These are phyloP conservation scores for Stigmatopora nigra DNA, from an alignment of 2,113 vertebrate species.

Conservation along the genomic window DNA sequence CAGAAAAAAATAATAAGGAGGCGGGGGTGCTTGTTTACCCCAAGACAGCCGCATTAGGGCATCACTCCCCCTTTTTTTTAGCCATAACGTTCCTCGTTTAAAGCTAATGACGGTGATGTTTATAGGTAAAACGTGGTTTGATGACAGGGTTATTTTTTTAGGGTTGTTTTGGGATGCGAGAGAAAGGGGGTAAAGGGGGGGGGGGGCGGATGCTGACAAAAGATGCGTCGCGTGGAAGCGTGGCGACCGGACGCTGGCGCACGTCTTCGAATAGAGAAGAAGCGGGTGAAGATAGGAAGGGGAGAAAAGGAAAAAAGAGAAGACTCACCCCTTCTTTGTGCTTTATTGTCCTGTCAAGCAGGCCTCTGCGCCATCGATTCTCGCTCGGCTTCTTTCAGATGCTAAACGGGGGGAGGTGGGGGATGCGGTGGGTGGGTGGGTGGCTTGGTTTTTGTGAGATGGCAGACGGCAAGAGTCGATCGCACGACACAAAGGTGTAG, in stretches of 20 bases:
- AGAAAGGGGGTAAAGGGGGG: background rate
- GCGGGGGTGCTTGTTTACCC: slow-evolving; percentile 10
- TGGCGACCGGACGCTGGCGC: slow-evolving; percentile 3
- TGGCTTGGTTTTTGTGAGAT: slow-evolving; percentile 68
- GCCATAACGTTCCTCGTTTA: slow-evolving; percentile 28
- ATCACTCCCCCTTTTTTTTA: slow-evolving; percentile 7
- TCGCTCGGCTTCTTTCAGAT: slow-evolving; percentile 76
- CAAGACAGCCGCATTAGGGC: slow-evolving; percentile 52
- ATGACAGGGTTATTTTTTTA: background rate
- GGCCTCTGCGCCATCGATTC: slow-evolving; percentile 79
- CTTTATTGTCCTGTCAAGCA: slow-evolving; percentile 79
- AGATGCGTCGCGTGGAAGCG: slow-evolving; percentile 58
- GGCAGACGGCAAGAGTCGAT: slow-evolving; percentile 66
- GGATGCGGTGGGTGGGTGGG: slow-evolving; percentile 40
- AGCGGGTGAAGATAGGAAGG: slow-evolving; percentile 8
- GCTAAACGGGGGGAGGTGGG: slow-evolving; percentile 69
- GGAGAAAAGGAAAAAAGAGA: slow-evolving; percentile 34
- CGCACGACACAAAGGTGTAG: slow-evolving; percentile 73
- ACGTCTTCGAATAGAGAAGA: background rate
- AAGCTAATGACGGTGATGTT: slow-evolving; percentile 16
- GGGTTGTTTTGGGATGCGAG: slow-evolving; percentile 36
- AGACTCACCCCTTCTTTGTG: slow-evolving; percentile 78
- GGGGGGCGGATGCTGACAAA: slow-evolving; percentile 54
- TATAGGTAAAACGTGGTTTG: slow-evolving; percentile 22
- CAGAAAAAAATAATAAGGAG: background rate